These are phyloP conservation scores for Lasioglossum albipes DNA, from an alignment of 1,140 invertebrate genomes.

Conservation along the genomic window DNA sequence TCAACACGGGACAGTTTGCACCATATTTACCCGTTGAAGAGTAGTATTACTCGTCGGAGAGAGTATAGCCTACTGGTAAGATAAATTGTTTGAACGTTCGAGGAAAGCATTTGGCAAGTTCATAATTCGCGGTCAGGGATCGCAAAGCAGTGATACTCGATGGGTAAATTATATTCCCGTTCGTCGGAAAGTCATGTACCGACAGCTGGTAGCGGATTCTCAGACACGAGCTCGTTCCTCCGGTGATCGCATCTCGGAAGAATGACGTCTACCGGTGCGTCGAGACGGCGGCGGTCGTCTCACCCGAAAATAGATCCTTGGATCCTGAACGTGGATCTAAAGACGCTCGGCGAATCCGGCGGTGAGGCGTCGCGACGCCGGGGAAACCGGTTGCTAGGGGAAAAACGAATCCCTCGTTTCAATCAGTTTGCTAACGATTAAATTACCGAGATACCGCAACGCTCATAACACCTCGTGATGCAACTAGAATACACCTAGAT, in stretches of 20 bases:
- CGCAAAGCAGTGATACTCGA: background rate
- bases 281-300: slow-evolving; percentile 70
- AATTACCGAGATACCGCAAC: background rate
- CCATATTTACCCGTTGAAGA: too few relatives aligned
- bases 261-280: slow-evolving; percentile 75
- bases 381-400: slow-evolving; percentile 46
- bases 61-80: too few relatives aligned
- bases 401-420: slow-evolving; percentile 26
- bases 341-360: slow-evolving; percentile 18
- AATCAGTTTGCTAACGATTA: slow-evolving; percentile 17
- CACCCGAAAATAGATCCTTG: slow-evolving; percentile 70
- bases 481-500: background rate
- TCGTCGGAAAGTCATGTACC: slow-evolving; percentile 20
- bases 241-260: slow-evolving; percentile 65
- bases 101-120: background rate
- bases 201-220: slow-evolving; percentile 42
- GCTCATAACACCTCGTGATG: too few relatives aligned
- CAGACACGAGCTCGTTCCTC: slow-evolving; percentile 41
- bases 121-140: background rate
- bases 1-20: too few relatives aligned
- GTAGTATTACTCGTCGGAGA: too few relatives aligned
- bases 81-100: background rate
- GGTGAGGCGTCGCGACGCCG: background rate
- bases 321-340: slow-evolving; percentile 39
- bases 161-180: slow-evolving; percentile 10